Conservation (phyloP, 2,113 vertebrate species). For the Macrotus californicus region DNA sequence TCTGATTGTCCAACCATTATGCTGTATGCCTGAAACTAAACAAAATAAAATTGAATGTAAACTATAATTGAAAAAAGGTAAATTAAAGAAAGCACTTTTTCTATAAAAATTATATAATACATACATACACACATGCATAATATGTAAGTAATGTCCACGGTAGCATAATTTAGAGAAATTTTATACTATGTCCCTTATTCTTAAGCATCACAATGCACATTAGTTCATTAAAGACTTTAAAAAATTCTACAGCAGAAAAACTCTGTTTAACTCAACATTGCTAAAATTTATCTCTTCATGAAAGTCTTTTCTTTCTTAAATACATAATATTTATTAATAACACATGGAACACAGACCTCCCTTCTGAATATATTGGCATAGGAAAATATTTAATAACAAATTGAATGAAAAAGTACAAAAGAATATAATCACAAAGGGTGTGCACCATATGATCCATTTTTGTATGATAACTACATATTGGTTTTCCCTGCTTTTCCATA, state of each 20-base stretch:
- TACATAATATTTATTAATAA: neutral
- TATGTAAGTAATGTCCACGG: neutral
- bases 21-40: neutral
- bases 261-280: neutral
- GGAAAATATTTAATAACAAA: constrained; percentile 3
- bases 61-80: neutral
- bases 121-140: neutral
- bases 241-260: neutral
- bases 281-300: neutral
- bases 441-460: neutral
- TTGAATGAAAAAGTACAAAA: neutral
- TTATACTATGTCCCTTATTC: neutral
- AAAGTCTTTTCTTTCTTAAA: neutral
- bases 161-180: neutral
- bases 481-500: neutral
- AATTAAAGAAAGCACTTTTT: neutral
- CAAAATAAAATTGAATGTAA: neutral
- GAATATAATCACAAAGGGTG: neutral
- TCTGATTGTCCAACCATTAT: neutral
- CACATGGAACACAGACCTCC: neutral
- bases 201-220: neutral
- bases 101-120: neutral
- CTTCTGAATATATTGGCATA: neutral
- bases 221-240: neutral
- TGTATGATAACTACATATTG: neutral